A percentile compares a stretch with the other conserved stretches of the same genome.
phyloP scores from a whole-genome alignment of 2,888 invertebrate species.

The Oligia latruncula region DNA sequence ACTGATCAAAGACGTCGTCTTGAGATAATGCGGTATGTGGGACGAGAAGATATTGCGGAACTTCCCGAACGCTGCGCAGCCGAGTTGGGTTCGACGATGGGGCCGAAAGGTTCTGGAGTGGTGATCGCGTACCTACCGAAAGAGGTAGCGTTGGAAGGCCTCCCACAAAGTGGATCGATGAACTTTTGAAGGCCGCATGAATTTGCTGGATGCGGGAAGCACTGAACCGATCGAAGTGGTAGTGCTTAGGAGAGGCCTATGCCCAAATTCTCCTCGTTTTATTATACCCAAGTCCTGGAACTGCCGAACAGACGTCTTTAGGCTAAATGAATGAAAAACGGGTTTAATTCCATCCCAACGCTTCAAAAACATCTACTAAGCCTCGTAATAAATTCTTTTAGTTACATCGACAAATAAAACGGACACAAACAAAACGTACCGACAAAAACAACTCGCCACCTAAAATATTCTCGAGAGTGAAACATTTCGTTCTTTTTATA shows the following conservation, averaged over 20 bases:
- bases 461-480: slow-evolving; percentile 20
- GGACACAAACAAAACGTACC: slow-evolving; percentile 28
- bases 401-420: slow-evolving; percentile 20
- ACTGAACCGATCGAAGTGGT: neutral
- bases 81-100: neutral
- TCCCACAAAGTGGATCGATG: neutral
- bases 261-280: too few relatives aligned
- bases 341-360: neutral
- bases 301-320: too few relatives aligned
- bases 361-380: slow-evolving; percentile 15
- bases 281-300: too few relatives aligned
- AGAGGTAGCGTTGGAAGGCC: neutral
- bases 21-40: neutral
- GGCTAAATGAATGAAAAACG: neutral
- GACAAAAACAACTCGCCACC: slow-evolving; percentile 36
- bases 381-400: slow-evolving; percentile 32
- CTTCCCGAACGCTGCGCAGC: neutral
- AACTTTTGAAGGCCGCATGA: too few relatives aligned
- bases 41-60: neutral
- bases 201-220: neutral
- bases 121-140: neutral
- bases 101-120: neutral
- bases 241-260: neutral
- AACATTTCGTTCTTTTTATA: slow-evolving; percentile 21
- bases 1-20: neutral